Conservation (phyloP, 2,797 vertebrate genomes). For the Petrocephalus schoutedeni region DNA sequence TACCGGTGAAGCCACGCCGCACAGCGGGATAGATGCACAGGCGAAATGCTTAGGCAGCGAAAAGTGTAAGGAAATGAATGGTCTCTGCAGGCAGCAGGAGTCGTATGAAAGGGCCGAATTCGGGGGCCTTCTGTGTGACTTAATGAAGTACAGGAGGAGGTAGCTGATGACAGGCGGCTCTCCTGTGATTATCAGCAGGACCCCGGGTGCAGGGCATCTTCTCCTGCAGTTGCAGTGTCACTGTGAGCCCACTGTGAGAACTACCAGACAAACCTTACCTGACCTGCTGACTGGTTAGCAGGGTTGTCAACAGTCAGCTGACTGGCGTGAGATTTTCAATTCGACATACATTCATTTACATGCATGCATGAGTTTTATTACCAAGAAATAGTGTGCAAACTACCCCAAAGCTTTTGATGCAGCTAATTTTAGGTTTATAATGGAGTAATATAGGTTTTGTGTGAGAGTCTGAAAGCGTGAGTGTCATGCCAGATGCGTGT, state of each 20-base stretch:
- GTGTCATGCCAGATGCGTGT: neutral
- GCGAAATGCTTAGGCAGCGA: constrained; percentile 38
- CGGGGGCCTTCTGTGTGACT: constrained; percentile 18
- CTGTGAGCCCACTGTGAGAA: neutral
- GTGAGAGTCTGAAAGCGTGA: neutral
- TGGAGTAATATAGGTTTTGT: neutral
- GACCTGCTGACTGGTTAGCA: neutral
- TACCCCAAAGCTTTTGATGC: neutral
- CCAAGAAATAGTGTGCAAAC: neutral
- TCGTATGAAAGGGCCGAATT: constrained; percentile 25
- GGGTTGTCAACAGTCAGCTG: neutral
- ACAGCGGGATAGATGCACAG: constrained; percentile 22
- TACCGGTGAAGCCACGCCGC: neutral
- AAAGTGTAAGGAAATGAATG: constrained; percentile 30
- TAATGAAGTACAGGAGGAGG: constrained; percentile 25
- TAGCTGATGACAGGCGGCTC: constrained; percentile 26
- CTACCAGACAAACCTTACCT: neutral
- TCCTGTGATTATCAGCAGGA: neutral
- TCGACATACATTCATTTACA: neutral
- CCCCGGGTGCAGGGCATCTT: neutral
- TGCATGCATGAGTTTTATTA: neutral
- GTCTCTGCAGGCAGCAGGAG: constrained; percentile 33
- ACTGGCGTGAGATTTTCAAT: neutral
- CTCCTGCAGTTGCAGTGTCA: neutral
- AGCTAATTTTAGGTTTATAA: neutral